These are phyloP conservation scores for Sebastes ruberrimus DNA, from an alignment of 2,797 vertebrate species.

Conservation along the genomic window DNA sequence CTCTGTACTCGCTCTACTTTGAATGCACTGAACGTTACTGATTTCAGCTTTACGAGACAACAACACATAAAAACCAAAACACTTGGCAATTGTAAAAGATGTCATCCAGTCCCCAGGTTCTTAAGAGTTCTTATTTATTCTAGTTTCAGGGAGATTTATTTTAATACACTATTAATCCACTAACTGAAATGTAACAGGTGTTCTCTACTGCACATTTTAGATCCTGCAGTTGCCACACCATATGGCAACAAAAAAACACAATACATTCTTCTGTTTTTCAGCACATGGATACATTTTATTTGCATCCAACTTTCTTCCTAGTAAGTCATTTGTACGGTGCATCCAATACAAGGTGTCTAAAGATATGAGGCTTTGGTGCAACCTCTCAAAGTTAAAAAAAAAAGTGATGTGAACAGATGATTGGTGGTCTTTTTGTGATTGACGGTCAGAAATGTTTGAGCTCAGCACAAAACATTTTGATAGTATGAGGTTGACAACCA, in stretches of 20 bases:
- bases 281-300: not conserved
- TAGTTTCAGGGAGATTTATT: too few relatives aligned
- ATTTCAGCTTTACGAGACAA: not conserved
- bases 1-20: not conserved
- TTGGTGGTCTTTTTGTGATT: not conserved
- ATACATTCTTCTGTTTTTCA: too few relatives aligned
- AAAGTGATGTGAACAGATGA: not conserved
- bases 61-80: too few relatives aligned
- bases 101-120: not conserved
- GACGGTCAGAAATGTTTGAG: not conserved
- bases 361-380: not conserved
- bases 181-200: not conserved
- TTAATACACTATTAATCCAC: too few relatives aligned
- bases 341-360: not conserved
- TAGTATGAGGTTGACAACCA: conserved; percentile 16
- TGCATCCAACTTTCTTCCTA: not conserved
- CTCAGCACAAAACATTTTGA: not conserved
- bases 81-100: not conserved
- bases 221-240: not conserved
- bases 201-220: not conserved
- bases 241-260: not conserved
- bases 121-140: not conserved
- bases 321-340: not conserved
- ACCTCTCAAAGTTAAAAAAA: not conserved
- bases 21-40: not conserved